Percentiles rank a stretch among this genome's conserved stretches.
phyloP scores from a whole-genome alignment of 2,888 invertebrate genomes.

The Sphaerophoria rueppellii region DNA sequence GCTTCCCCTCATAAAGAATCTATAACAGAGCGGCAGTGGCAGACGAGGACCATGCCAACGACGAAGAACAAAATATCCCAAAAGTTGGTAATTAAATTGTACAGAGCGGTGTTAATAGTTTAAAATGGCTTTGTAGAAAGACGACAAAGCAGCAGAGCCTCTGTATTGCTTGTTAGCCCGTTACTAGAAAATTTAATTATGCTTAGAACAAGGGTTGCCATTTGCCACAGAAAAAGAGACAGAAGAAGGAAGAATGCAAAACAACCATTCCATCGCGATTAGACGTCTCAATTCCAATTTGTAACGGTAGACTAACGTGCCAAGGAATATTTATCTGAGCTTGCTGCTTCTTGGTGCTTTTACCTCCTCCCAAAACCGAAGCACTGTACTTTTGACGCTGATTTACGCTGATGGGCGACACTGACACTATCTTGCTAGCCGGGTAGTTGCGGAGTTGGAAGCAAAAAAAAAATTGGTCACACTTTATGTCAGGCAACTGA shows the following conservation, averaged over 20 bases:
- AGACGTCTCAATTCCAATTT: constrained; percentile 73
- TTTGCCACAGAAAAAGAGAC: neutral
- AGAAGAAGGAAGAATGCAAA: neutral
- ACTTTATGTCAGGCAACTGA: constrained; percentile 49
- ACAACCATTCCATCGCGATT: constrained; percentile 53
- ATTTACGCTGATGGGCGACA: constrained; percentile 71
- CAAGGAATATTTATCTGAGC: constrained; percentile 66
- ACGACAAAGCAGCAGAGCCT: constrained; percentile 13
- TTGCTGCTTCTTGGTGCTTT: constrained; percentile 21
- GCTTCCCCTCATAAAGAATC: constrained; percentile 20
- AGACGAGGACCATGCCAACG: neutral
- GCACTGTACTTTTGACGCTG: constrained; percentile 58
- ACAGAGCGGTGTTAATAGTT: constrained; percentile 73
- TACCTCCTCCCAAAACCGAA: neutral
- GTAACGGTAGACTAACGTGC: constrained; percentile 72
- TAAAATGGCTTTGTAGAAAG: constrained; percentile 60
- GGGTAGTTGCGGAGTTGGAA: neutral
- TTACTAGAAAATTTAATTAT: constrained; percentile 72
- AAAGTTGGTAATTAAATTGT: constrained; percentile 73
- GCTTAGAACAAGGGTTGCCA: constrained; percentile 32
- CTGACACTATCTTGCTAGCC: constrained; percentile 20
- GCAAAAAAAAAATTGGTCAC: constrained; percentile 34
- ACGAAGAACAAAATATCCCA: constrained; percentile 31
- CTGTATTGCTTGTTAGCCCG: constrained; percentile 56
- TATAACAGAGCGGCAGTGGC: constrained; percentile 2